These are phyloP conservation scores for Brenthis ino DNA, from an alignment of 2,888 invertebrate genomes.

Conservation along the genomic window DNA sequence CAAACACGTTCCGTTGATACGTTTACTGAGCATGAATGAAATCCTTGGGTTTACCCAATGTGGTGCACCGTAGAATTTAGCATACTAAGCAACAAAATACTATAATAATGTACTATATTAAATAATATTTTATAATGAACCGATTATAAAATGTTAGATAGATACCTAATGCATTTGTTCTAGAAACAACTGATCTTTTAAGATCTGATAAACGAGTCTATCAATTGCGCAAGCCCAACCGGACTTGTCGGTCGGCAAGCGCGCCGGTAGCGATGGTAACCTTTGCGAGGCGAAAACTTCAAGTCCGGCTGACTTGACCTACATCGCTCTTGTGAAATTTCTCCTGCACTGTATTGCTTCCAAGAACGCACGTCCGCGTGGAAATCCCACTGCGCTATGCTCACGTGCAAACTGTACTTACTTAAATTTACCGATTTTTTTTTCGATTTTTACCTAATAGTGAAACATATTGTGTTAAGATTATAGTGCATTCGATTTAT, in stretches of 20 bases:
- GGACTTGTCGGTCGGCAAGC: slow-evolving; percentile 58
- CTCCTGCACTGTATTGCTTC: slow-evolving; percentile 69
- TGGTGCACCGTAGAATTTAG: slow-evolving; percentile 42
- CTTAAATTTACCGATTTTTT: slow-evolving; percentile 4
- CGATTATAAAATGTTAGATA: slow-evolving; percentile 3
- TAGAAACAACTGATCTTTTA: slow-evolving; percentile 68
- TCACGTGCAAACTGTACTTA: slow-evolving; percentile 32
- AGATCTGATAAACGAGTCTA: slow-evolving; percentile 73
- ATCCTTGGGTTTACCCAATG: slow-evolving; percentile 61
- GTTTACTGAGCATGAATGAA: slow-evolving; percentile 64
- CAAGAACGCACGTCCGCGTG: slow-evolving; percentile 66
- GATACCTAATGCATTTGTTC: slow-evolving; percentile 42
- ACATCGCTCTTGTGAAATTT: slow-evolving; percentile 79
- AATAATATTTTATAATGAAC: not conserved
- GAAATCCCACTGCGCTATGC: slow-evolving; percentile 63
- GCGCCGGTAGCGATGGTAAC: slow-evolving; percentile 66
- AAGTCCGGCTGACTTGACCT: slow-evolving; percentile 80
- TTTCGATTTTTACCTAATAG: too few species aligned
- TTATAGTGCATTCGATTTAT: too few species aligned
- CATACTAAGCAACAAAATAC: not conserved
- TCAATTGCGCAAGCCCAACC: slow-evolving; percentile 74
- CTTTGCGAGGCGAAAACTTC: slow-evolving; percentile 77
- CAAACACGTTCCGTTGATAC: slow-evolving; percentile 49
- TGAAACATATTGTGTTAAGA: too few species aligned
- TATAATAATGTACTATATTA: too few species aligned